Base-by-base conservation (phyloP, 1,140 invertebrate species). In the Cardiocondyla obscurior region DNA sequence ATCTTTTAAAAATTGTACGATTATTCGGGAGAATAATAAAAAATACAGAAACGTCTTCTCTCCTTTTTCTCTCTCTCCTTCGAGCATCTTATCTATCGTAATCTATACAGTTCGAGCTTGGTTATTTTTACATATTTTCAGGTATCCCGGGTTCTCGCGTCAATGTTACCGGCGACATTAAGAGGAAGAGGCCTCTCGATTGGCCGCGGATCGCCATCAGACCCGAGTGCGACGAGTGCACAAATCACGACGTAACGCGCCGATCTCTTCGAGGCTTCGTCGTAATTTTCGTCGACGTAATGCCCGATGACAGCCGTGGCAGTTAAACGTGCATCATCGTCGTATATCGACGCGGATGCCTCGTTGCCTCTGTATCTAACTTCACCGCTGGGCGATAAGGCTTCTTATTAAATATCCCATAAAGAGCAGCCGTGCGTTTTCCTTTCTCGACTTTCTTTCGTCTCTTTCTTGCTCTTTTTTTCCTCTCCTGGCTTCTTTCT, bases 301-400 rank as follows among this genome's bases (percentile, higher is more conserved):
- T 55, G 51, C 10, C 25, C 67, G 62, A 69, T 57, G 85, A 86
- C 83, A 81, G 67, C 58, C 62, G 62, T 33, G 58, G 57, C 82
- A 73, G 84, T 87, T 87, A 85, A 85, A 72, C 70, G 42, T 82
- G 85, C 85, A 86, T 85, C 77, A 76, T 85, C 79, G 60, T 10
- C 51, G 49, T 69, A 74, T 86, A 86, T 86, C 84, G 70, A 85
- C 73, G 70, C 72, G 81, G 72, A 86, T 85, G 79, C 84, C 85
- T 86, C 84, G 79, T 86, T 85, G 84, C 74, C 84, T 86, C 30
- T 86, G 84, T 85, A 86, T 86, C 85, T 83, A 87, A 87, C 85
- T 86, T 87, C 84, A 86, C 84, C 85, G 85, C 85, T 73, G 46
- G 42, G 16, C 84, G 85, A 87, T 87, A 86, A 87, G 79, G 65